Evolutionary conservation across 2,888 invertebrate species (phyloP).

Genomic region (Acleris cristana): DNA sequence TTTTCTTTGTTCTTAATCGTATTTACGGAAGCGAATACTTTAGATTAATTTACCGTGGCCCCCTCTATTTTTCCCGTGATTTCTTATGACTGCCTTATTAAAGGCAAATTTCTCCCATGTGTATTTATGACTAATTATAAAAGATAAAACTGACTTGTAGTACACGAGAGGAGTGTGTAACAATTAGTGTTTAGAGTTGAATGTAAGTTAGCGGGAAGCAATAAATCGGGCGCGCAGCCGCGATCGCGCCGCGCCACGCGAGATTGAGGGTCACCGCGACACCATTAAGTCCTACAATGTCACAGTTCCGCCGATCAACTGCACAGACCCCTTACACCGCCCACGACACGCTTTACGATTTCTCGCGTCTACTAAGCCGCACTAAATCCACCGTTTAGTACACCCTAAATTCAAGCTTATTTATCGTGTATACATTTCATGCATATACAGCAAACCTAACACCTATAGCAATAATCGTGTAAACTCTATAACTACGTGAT

Average conservation of each 20-base stretch:
- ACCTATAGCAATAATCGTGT: conserved; percentile 40
- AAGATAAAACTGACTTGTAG: background rate
- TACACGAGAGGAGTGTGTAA: conserved; percentile 47
- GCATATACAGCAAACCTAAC: conserved; percentile 23
- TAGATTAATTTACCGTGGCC: conserved; percentile 3
- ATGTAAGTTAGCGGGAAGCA: conserved; percentile 59
- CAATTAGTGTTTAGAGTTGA: conserved; percentile 63
- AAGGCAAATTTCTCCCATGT: background rate
- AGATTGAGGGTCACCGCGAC: conserved; percentile 75
- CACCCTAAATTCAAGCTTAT: conserved; percentile 34
- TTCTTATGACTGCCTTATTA: background rate
- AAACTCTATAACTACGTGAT: conserved; percentile 68
- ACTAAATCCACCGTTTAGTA: conserved; percentile 45
- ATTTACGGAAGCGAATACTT: conserved; percentile 33
- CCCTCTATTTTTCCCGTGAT: background rate
- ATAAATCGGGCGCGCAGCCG: conserved; percentile 71
- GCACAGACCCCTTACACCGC: conserved; percentile 52
- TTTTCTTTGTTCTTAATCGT: conserved; percentile 43
- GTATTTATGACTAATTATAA: conserved; percentile 3
- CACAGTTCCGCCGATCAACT: conserved; percentile 55
- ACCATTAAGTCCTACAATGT: conserved; percentile 43
- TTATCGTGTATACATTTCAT: conserved; percentile 42
- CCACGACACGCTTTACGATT: conserved; percentile 59
- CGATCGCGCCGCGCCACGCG: conserved; percentile 62
- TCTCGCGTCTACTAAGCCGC: conserved; percentile 51